These are phyloP conservation scores for Hoplodrina blanda DNA, from an alignment of 2,888 invertebrate species.

Conservation along the genomic window DNA sequence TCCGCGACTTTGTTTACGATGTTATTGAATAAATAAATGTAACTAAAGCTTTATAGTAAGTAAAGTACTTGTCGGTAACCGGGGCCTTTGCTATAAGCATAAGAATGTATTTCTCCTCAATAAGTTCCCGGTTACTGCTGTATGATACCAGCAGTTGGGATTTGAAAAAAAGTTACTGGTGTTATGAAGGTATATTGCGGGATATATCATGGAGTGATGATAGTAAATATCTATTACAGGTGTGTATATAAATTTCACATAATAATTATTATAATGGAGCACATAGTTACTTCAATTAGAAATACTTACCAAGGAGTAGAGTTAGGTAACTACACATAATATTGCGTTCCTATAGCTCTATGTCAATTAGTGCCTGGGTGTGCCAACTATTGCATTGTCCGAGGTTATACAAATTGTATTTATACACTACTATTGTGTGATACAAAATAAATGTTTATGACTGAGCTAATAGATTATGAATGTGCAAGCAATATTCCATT, in stretches of 20 bases:
- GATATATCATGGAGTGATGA: constrained; percentile 89
- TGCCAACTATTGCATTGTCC: constrained; percentile 62
- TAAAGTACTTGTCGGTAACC: constrained; percentile 47
- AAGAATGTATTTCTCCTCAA: constrained; percentile 90
- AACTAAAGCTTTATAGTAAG: constrained; percentile 35
- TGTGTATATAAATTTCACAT: constrained; percentile 58
- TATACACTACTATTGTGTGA: neutral
- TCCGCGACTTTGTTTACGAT: constrained; percentile 54
- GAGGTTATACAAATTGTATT: constrained; percentile 23
- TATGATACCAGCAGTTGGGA: constrained; percentile 90
- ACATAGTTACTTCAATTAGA: neutral
- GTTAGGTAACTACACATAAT: constrained; percentile 27
- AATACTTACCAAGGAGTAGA: neutral
- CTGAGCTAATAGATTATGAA: neutral
- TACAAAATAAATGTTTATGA: constrained; percentile 4
- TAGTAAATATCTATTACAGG: constrained; percentile 88
- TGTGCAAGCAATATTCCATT: constrained; percentile 1
- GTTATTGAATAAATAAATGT: constrained; percentile 35
- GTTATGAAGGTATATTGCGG: constrained; percentile 83
- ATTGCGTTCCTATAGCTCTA: constrained; percentile 26
- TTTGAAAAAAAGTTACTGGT: constrained; percentile 87
- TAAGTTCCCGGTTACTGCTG: constrained; percentile 89
- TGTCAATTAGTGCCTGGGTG: constrained; percentile 38
- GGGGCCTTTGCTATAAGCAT: constrained; percentile 42
- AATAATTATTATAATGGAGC: neutral